Evolutionary conservation across 2,113 vertebrate genomes (phyloP).

Genomic region (Vulpes vulpes): DNA sequence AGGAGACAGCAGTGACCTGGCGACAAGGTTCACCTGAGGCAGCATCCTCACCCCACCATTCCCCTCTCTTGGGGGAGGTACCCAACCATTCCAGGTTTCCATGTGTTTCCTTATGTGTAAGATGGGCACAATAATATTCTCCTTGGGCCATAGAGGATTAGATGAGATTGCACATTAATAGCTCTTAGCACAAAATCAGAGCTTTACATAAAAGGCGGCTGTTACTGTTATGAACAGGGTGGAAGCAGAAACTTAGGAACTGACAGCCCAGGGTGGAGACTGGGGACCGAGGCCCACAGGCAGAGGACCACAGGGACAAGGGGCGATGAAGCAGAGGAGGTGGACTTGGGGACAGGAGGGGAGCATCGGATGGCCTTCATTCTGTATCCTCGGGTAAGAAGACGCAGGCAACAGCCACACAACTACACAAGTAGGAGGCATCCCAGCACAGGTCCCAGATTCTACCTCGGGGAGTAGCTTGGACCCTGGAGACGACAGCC

Average conservation of each 20-base stretch:
- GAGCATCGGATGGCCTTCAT: neutral
- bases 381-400: neutral
- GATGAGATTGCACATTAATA: neutral
- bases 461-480: neutral
- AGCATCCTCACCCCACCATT: fast-evolving
- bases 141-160: neutral
- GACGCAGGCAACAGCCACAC: neutral
- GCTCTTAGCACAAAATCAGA: fast-evolving
- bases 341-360: neutral
- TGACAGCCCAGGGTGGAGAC: neutral
- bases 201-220: neutral
- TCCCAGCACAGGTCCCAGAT: neutral
- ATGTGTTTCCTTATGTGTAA: neutral
- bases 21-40: neutral
- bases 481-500: neutral
- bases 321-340: too few species aligned
- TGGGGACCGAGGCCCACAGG: neutral
- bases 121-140: neutral
- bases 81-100: too few species aligned
- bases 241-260: neutral
- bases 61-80: fast-evolving
- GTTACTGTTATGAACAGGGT: neutral
- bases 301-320: neutral
- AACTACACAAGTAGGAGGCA: fast-evolving
- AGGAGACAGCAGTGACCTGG: neutral